These are phyloP conservation scores for Xanthia togata DNA, from an alignment of 2,888 invertebrate species.

Conservation along the genomic window DNA sequence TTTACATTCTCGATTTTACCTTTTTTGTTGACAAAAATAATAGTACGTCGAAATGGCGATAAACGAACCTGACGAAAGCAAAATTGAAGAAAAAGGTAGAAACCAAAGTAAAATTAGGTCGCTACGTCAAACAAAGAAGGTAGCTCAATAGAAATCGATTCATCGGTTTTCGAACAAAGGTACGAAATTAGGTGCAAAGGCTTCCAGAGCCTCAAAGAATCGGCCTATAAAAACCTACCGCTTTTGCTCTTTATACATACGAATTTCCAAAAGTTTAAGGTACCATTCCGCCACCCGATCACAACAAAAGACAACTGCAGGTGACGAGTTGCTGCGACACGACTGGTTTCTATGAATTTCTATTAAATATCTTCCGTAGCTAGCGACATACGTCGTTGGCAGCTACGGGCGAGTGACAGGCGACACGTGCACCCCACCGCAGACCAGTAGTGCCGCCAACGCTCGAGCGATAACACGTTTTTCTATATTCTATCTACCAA, in stretches of 20 bases:
- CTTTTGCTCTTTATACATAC: constrained; percentile 19
- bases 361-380: no score
- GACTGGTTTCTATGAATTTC: no score
- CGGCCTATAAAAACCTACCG: neutral
- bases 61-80: constrained; percentile 24
- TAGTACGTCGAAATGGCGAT: constrained; percentile 2
- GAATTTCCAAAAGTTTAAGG: constrained; percentile 12
- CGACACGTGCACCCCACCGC: no score
- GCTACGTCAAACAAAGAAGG: constrained; percentile 47
- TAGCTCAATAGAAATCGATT: constrained; percentile 52
- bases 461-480: no score
- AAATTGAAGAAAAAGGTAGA: constrained; percentile 39
- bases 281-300: no score
- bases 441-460: no score
- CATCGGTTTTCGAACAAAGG: constrained; percentile 53
- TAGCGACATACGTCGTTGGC: no score
- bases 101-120: constrained; percentile 47
- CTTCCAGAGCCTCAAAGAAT: constrained; percentile 25
- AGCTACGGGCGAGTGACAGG: no score
- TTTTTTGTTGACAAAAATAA: constrained; percentile 1
- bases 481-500: no score
- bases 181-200: constrained; percentile 48
- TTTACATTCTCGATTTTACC: neutral
- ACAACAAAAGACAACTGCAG: no score
- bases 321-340: no score